Evolutionary conservation across 2,888 invertebrate genomes (phyloP).

Genomic region (Brenthis ino): DNA sequence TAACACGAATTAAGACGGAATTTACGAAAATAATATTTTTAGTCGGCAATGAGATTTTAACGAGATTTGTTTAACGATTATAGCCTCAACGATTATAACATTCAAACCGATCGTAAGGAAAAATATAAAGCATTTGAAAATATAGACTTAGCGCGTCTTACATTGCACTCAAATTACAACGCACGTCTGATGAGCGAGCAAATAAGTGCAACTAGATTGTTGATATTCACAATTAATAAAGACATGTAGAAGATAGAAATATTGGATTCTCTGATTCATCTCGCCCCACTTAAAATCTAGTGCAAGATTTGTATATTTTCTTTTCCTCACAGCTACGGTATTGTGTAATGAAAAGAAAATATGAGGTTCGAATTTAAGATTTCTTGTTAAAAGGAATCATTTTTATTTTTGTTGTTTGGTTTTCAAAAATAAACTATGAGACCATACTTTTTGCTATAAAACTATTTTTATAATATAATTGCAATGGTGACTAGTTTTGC

Average conservation of each 20-base stretch:
- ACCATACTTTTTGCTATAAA: too few relatives aligned
- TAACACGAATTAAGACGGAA: neutral
- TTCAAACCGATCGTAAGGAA: conserved; percentile 12
- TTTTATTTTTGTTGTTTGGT: too few relatives aligned
- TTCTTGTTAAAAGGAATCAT: neutral
- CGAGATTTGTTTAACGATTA: conserved; percentile 15
- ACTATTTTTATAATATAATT: too few relatives aligned
- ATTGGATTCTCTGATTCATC: neutral
- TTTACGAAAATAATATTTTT: conserved; percentile 12
- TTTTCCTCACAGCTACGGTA: neutral
- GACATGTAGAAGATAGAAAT: conserved; percentile 15
- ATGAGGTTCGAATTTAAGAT: too few relatives aligned
- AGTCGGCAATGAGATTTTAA: conserved; percentile 12
- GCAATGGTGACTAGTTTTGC: too few relatives aligned
- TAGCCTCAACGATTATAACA: neutral
- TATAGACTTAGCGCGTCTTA: neutral
- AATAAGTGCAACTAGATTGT: neutral
- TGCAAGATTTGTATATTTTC: conserved; percentile 1
- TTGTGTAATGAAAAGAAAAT: neutral
- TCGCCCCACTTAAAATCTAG: conserved; percentile 15
- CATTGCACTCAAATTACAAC: neutral
- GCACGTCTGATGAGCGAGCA: neutral
- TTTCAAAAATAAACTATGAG: too few relatives aligned
- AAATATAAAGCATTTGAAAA: conserved; percentile 1
- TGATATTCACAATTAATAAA: conserved; percentile 2